Percentiles rank a stretch among this genome's conserved stretches.
Evolutionary conservation across 2,797 vertebrate species (phyloP).

Genomic region (Gymnocypris eckloni): DNA sequence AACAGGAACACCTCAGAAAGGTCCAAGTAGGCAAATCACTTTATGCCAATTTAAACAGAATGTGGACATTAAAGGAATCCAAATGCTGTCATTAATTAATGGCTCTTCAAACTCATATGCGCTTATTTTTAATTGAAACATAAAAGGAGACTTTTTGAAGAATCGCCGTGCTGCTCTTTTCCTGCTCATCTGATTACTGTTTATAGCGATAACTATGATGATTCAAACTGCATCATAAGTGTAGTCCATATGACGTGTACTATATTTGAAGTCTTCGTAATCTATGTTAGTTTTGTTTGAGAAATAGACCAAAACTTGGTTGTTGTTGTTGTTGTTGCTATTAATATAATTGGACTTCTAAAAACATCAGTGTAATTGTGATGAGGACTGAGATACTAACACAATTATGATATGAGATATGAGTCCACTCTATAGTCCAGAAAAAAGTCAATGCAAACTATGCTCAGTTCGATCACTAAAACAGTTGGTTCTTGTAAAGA

Average conservation of each 20-base stretch:
- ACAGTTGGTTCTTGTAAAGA: no score
- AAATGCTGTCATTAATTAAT: neutral
- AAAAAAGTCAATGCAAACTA: no score
- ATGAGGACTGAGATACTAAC: no score
- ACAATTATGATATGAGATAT: no score
- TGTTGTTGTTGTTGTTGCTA: no score
- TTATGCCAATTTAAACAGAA: neutral
- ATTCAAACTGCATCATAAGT: neutral
- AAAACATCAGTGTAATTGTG: no score
- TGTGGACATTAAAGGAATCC: conserved; percentile 1
- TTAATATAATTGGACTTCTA: no score
- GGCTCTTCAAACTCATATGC: neutral
- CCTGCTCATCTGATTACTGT: neutral
- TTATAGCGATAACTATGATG: neutral
- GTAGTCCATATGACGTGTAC: neutral
- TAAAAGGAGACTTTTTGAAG: neutral
- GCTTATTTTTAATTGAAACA: neutral
- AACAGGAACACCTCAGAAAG: neutral
- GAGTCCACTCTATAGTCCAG: no score
- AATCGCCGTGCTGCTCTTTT: neutral
- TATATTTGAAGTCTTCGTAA: neutral
- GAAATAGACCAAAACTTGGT: neutral
- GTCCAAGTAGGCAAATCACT: conserved; percentile 15
- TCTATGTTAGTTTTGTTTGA: neutral
- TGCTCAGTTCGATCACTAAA: no score